These are phyloP conservation scores for Sphyrna mokarran DNA, from an alignment of 2,113 vertebrate species.

Conservation along the genomic window DNA sequence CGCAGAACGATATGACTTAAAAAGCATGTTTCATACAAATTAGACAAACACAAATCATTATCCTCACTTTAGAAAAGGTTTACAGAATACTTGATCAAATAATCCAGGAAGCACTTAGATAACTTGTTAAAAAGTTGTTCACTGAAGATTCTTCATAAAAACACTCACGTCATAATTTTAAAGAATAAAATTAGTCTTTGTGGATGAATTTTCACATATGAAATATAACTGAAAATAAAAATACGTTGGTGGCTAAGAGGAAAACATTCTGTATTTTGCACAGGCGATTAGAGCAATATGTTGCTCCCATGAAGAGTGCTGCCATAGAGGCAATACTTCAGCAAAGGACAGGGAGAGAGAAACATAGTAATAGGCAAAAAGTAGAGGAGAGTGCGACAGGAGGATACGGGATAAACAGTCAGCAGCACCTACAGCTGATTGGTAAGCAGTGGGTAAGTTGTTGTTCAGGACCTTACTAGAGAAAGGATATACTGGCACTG, in stretches of 20 bases:
- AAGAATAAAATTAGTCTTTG: background rate
- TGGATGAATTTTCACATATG: background rate
- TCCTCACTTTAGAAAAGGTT: background rate
- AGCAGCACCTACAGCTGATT: too few species aligned
- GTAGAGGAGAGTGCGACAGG: too few species aligned
- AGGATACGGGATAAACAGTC: too few species aligned
- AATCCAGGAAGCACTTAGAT: background rate
- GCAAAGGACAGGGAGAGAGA: too few species aligned
- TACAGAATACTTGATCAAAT: background rate
- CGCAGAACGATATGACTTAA: background rate
- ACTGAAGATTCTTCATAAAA: background rate
- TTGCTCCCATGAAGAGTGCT: background rate
- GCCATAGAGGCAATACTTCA: too few species aligned
- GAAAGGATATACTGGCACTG: too few species aligned
- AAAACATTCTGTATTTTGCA: background rate
- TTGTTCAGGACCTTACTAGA: too few species aligned
- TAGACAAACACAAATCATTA: background rate
- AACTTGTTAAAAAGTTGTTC: background rate
- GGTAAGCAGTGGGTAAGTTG: too few species aligned
- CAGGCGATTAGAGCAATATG: too few species aligned
- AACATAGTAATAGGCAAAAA: too few species aligned
- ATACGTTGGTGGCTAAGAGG: background rate
- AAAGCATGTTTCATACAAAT: background rate
- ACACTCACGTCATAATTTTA: too few species aligned
- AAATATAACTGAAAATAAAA: background rate